Base-by-base conservation (phyloP, 2,113 vertebrate genomes). In the Hepsetus odoe region DNA sequence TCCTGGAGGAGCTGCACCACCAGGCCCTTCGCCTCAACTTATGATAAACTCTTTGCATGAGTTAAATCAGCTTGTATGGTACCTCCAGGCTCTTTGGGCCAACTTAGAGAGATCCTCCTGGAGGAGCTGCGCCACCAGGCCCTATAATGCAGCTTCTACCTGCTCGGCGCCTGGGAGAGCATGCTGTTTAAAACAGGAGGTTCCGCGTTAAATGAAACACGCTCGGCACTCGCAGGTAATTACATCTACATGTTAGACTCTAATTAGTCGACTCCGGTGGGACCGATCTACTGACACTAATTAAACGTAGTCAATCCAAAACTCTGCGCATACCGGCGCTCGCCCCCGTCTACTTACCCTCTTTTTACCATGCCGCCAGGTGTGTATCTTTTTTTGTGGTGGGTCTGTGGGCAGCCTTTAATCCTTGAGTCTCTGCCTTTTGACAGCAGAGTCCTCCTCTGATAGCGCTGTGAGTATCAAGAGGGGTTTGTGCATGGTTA, bases 221-320 rank as follows among this genome's bases (percentile, higher is more conserved):
- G 78, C 83, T 85, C 76, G 61, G 78, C 42, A 53, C 84, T 72
- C 71, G 77, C 78, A 86, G 82, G 76, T 94, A 93, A 95, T 94
- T 93, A 93, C 83, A 91, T 88, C 83, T 93, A 91, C 91, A 90
- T 88, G 87, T 91, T 92, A 92, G 94, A 94, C 91, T 85, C 85
- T 93, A 94, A 94, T 94, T 94, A 92, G 80, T 92, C 87, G 87
- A 89, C 92, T 94, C 91, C 90, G 86, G 81, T 85, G 92, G 91
- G 91, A 94, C 87, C 90, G 90, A 87, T 88, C 91, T 91, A 91
- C 93, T 89, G 80, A 88, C 84, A 90, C 89, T 91, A 89, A 90
- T 93, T 94, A 94, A 91, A 92, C 87, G 90, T 88, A 90, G 91
- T 94, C 90, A 91, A 85, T 92, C 89, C 90, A 51, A 91, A 86